Evolutionary conservation across 2,888 invertebrate species (phyloP).

Genomic region (Epistrophella euchroma): DNA sequence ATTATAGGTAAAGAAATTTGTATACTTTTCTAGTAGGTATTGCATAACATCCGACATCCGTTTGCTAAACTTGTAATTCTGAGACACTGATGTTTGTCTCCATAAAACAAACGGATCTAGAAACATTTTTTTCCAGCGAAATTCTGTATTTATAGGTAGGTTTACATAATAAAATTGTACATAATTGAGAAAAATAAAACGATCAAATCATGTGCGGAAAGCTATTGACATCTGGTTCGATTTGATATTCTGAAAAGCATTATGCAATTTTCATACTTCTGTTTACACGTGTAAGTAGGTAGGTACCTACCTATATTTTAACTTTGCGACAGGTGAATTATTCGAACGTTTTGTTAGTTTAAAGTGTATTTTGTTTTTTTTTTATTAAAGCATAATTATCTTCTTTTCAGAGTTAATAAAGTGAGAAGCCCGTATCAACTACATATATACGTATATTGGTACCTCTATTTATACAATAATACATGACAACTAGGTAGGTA

Average conservation of each 20-base stretch:
- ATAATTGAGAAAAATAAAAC: background rate
- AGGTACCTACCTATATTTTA: too few relatives aligned
- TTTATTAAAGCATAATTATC: background rate
- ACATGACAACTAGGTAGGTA: background rate
- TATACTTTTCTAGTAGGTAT: background rate
- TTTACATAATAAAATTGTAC: background rate
- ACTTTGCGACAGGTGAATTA: constrained; percentile 9
- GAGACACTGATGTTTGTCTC: background rate
- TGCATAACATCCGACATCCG: constrained; percentile 5
- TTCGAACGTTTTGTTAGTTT: background rate
- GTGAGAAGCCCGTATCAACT: background rate
- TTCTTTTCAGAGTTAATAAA: background rate
- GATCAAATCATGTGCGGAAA: background rate
- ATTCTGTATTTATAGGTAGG: constrained; percentile 1
- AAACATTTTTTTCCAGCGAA: background rate
- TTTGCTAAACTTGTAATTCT: constrained; percentile 10
- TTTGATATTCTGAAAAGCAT: constrained; percentile 22
- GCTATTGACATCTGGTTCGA: constrained; percentile 26
- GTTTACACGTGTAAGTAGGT: constrained; percentile 37
- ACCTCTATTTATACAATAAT: too few relatives aligned
- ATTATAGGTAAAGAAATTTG: constrained; percentile 12
- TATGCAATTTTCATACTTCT: constrained; percentile 5
- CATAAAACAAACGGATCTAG: constrained; percentile 6
- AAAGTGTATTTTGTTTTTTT: background rate
- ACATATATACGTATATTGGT: too few relatives aligned